Conservation (phyloP, 2,113 vertebrate genomes). For the Ictalurus furcatus region DNA sequence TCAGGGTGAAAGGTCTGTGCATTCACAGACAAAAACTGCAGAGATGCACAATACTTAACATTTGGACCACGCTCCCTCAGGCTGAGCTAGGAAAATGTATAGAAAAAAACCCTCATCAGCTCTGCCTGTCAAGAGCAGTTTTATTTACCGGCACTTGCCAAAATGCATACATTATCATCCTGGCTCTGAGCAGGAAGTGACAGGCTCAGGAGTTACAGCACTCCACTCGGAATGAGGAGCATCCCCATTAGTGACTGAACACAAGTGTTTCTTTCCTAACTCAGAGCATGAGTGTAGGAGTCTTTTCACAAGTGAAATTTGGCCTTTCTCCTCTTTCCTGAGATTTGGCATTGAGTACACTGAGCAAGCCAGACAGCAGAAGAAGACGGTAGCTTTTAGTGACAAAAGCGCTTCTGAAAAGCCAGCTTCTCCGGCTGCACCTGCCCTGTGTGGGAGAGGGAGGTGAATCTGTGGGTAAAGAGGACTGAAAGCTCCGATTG, state of each 20-base stretch:
- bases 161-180: conserved; percentile 39
- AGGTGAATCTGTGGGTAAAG: conserved; percentile 28
- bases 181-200: conserved; percentile 38
- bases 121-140: conserved; percentile 45
- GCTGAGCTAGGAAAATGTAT: conserved; percentile 20
- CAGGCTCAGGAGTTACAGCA: conserved; percentile 35
- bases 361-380: conserved; percentile 41
- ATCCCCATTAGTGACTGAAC: conserved; percentile 23
- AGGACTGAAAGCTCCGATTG: conserved; percentile 53
- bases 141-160: conserved; percentile 37
- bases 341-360: conserved; percentile 43
- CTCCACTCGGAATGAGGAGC: conserved; percentile 28
- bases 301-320: conserved; percentile 46
- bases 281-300: conserved; percentile 34
- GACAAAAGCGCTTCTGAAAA: conserved; percentile 52
- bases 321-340: conserved; percentile 48
- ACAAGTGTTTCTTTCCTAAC: conserved; percentile 36
- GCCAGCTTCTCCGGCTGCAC: conserved; percentile 51
- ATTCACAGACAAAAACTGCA: background rate
- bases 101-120: conserved; percentile 35
- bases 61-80: conserved; percentile 35
- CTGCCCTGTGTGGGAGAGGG: conserved; percentile 48
- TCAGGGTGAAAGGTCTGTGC: background rate
- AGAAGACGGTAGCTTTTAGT: conserved; percentile 42
- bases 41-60: conserved; percentile 12